Evolutionary conservation across 2,888 invertebrate species (phyloP).

Genomic region (Sepioteuthis lessoniana): DNA sequence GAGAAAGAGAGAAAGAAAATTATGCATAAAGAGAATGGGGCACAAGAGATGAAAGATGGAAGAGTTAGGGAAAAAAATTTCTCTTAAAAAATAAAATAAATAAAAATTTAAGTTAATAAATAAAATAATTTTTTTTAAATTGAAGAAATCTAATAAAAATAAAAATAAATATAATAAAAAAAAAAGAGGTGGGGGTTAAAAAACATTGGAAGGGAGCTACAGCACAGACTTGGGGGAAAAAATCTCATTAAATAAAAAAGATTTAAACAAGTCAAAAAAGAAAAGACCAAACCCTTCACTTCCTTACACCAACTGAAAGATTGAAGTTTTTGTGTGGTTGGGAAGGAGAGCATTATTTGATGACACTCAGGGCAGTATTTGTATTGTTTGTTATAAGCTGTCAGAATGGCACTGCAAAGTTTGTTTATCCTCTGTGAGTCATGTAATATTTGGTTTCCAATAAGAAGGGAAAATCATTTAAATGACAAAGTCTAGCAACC

Average conservation of each 20-base stretch:
- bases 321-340: neutral
- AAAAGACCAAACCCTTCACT: no score
- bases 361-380: neutral
- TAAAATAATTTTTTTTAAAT: neutral
- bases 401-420: neutral
- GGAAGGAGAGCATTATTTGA: neutral
- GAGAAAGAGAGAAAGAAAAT: no score
- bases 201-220: neutral
- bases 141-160: neutral
- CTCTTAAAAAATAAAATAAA: no score
- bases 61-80: neutral
- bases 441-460: neutral
- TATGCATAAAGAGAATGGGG: conserved; percentile 2
- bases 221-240: neutral
- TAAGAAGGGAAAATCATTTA: neutral
- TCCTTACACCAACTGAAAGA: neutral
- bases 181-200: no score
- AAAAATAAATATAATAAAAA: no score
- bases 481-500: conserved; percentile 13
- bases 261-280: neutral
- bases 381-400: conserved; percentile 20
- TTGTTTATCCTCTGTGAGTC: neutral
- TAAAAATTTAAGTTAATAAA: no score
- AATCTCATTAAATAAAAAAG: neutral
- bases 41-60: neutral